Percentiles rank a stretch among this genome's conserved stretches.
Evolutionary conservation across 2,797 vertebrate species (phyloP).

Genomic region (Danio tinwini): DNA sequence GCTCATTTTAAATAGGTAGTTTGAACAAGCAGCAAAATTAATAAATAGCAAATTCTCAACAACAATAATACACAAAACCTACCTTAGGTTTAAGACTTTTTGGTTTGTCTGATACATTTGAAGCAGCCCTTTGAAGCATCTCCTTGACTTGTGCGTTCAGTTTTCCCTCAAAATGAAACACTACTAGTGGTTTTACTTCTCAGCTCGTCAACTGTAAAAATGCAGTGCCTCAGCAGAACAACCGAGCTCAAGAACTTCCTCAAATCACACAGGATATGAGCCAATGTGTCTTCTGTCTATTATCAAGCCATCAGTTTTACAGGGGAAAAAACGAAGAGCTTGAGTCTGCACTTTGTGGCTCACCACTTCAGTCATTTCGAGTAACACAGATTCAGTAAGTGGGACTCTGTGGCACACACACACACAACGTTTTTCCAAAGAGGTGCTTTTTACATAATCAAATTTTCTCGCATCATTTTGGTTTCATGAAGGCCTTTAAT

Average conservation of each 20-base stretch:
- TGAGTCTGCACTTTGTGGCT: conserved; percentile 71
- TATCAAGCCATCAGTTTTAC: conserved; percentile 65
- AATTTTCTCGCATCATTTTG: not conserved
- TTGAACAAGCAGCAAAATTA: too few relatives aligned
- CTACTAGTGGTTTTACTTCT: conserved; percentile 31
- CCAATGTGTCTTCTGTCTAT: conserved; percentile 67
- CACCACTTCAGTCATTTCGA: conserved; percentile 66
- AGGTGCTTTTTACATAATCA: conserved; percentile 10
- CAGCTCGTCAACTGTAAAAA: conserved; percentile 61
- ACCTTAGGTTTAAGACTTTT: conserved; percentile 92
- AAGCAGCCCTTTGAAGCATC: conserved; percentile 93
- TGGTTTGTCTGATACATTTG: conserved; percentile 90
- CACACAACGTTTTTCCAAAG: conserved; percentile 10
- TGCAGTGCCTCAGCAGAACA: conserved; percentile 48
- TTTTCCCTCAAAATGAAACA: conserved; percentile 47
- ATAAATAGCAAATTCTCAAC: too few relatives aligned
- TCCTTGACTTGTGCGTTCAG: not conserved
- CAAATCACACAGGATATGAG: conserved; percentile 80
- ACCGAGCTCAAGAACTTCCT: conserved; percentile 74
- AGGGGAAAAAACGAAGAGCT: conserved; percentile 71
- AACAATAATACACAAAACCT: conserved; percentile 62
- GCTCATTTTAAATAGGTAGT: too few relatives aligned
- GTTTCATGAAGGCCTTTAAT: not conserved
- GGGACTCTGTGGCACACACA: not conserved
- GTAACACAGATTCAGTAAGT: conserved; percentile 59